Evolutionary conservation across 2,113 vertebrate genomes (phyloP).

Genomic region (Fulica atra): DNA sequence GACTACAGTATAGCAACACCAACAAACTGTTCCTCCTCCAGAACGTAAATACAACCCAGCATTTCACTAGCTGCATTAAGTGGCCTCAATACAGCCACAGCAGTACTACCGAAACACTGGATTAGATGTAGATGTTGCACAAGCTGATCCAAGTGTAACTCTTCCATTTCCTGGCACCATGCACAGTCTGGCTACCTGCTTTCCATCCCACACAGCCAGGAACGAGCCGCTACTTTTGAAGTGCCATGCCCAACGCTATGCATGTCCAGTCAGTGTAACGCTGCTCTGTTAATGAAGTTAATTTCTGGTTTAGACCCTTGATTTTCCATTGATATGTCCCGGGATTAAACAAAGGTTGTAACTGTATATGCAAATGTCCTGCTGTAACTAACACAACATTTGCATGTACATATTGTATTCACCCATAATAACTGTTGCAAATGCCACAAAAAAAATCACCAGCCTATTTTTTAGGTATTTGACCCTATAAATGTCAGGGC

Average conservation of each 20-base stretch:
- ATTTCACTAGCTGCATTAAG: not conserved
- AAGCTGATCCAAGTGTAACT: slow-evolving; percentile 27
- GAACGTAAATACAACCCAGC: slow-evolving; percentile 3
- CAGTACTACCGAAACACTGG: not conserved
- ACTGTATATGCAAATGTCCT: not conserved
- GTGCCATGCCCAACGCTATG: not conserved
- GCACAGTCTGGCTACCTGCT: not conserved
- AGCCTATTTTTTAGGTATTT: not conserved
- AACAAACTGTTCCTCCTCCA: not conserved
- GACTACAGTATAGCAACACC: not conserved
- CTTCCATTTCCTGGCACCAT: not conserved
- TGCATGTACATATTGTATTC: not conserved
- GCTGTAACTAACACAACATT: not conserved
- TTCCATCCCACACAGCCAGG: not conserved
- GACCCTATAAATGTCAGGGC: not conserved
- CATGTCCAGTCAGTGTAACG: not conserved
- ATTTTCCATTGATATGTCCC: not conserved
- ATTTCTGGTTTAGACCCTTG: not conserved
- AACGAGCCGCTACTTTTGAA: not conserved
- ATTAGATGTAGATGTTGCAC: not conserved
- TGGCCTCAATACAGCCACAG: not conserved
- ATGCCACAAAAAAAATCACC: not conserved
- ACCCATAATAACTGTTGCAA: not conserved
- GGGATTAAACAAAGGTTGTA: not conserved
- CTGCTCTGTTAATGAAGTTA: not conserved